A percentile compares a stretch with the other conserved stretches of the same genome.
These are phyloP conservation scores for Epizoanthus stellaris DNA, from an alignment of 92 coral and sea anemone species.

Conservation along the genomic window DNA sequence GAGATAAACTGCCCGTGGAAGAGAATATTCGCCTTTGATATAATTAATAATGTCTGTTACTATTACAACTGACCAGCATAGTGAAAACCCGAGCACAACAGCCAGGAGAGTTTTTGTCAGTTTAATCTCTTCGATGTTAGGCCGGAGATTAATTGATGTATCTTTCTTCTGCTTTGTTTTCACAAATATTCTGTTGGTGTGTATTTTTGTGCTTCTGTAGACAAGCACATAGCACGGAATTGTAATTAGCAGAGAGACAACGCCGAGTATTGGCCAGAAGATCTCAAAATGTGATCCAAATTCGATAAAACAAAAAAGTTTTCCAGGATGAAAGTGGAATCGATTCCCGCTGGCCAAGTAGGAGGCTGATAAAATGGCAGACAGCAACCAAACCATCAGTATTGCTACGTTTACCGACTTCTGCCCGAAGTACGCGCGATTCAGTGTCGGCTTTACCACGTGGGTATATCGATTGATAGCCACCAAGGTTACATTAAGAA, in stretches of 20 bases:
- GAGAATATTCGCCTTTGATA: neutral
- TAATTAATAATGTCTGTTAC: neutral
- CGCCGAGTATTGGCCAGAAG: slow-evolving; percentile 24
- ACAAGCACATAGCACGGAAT: slow-evolving; percentile 17
- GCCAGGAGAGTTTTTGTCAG: slow-evolving; percentile 68
- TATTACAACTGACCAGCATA: slow-evolving; percentile 57
- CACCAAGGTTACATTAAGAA: slow-evolving; percentile 67
- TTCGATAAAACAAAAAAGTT: slow-evolving; percentile 67
- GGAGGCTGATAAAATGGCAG: neutral
- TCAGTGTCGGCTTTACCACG: slow-evolving; percentile 69
- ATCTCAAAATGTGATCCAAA: slow-evolving; percentile 31
- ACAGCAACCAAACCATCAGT: slow-evolving; percentile 58
- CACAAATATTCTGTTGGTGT: neutral
- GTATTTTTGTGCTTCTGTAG: neutral
- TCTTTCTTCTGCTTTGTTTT: neutral
- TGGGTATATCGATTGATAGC: slow-evolving; percentile 76
- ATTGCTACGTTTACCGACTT: slow-evolving; percentile 44
- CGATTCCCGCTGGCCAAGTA: slow-evolving; percentile 47
- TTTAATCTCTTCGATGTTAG: slow-evolving; percentile 62
- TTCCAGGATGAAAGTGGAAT: slow-evolving; percentile 72
- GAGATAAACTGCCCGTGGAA: slow-evolving; percentile 50
- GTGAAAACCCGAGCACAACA: slow-evolving; percentile 67
- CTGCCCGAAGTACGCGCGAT: slow-evolving; percentile 63
- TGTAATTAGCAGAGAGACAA: neutral
- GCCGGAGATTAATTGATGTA: neutral